These are phyloP conservation scores for Pteria penguin DNA, from an alignment of 2,888 invertebrate species.

Conservation along the genomic window DNA sequence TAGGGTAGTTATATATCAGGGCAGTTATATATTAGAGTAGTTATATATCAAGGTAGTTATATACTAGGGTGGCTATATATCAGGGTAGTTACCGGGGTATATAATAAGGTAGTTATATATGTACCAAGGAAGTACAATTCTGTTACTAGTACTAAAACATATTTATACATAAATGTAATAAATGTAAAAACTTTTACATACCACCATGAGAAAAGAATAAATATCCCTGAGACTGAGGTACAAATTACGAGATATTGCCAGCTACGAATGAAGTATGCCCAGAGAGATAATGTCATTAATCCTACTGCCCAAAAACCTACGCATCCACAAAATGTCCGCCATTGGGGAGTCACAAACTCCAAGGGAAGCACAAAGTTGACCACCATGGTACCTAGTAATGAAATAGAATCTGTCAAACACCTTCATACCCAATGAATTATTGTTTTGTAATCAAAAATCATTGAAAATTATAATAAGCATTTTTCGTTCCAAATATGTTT, in stretches of 20 bases:
- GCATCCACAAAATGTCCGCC: conserved; percentile 78
- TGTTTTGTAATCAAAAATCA: no score
- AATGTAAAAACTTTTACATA: conserved; percentile 57
- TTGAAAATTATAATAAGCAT: no score
- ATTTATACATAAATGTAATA: no score
- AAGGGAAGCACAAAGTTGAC: conserved; percentile 78
- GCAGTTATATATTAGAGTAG: no score
- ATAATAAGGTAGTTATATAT: background rate
- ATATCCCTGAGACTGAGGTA: conserved; percentile 64
- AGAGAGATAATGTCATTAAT: conserved; percentile 70
- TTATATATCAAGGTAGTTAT: no score
- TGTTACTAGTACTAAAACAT: no score
- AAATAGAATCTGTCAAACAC: no score
- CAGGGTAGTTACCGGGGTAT: background rate
- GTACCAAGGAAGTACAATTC: background rate
- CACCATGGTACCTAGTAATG: conserved; percentile 76
- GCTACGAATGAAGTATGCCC: conserved; percentile 73
- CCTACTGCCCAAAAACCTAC: conserved; percentile 78
- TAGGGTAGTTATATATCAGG: no score
- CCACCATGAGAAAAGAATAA: conserved; percentile 74
- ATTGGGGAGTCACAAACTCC: conserved; percentile 75
- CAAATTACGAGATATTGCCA: conserved; percentile 75
- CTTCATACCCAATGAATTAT: no score
- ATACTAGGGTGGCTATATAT: no score
- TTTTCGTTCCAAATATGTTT: no score